Evolutionary conservation across 92 coral and sea anemone species (phyloP).

Genomic region (Isaurus tuberculatus): DNA sequence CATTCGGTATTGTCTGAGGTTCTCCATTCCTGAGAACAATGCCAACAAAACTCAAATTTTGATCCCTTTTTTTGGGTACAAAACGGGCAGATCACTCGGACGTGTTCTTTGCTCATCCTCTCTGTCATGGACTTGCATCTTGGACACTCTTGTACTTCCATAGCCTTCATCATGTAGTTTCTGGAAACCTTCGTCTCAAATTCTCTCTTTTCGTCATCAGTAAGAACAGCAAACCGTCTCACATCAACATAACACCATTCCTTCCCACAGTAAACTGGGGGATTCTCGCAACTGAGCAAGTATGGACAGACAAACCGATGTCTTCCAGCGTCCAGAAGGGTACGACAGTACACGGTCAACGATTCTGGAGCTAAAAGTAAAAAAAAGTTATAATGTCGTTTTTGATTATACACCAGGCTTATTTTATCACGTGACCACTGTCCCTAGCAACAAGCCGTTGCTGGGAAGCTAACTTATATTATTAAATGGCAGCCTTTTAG

Average conservation of each 20-base stretch:
- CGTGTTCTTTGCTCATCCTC: conserved; percentile 67
- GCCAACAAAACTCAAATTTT: conserved; percentile 83
- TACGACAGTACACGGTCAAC: conserved; percentile 83
- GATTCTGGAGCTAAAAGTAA: conserved; percentile 78
- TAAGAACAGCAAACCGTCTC: conserved; percentile 87
- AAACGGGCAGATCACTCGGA: conserved; percentile 72
- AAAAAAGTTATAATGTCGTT: too few species aligned
- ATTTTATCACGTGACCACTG: too few species aligned
- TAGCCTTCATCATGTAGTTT: conserved; percentile 75
- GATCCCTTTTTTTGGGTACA: conserved; percentile 52
- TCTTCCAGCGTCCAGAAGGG: conserved; percentile 75
- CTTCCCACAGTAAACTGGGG: conserved; percentile 72
- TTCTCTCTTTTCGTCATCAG: conserved; percentile 71
- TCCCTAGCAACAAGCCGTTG: too few species aligned
- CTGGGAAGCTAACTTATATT: too few species aligned
- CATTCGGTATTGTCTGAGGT: conserved; percentile 56
- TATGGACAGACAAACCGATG: conserved; percentile 82
- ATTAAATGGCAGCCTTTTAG: too few species aligned
- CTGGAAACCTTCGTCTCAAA: conserved; percentile 79
- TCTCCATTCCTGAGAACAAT: conserved; percentile 81
- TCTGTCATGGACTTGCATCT: conserved; percentile 74
- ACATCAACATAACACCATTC: conserved; percentile 86
- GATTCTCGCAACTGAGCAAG: conserved; percentile 58
- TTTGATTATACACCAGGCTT: too few species aligned
- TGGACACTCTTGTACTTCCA: conserved; percentile 90